Evolutionary conservation across 2,797 vertebrate species (phyloP), one percentile per base, ranked within the genome.

Genomic region (Echeneis naucrates): DNA sequence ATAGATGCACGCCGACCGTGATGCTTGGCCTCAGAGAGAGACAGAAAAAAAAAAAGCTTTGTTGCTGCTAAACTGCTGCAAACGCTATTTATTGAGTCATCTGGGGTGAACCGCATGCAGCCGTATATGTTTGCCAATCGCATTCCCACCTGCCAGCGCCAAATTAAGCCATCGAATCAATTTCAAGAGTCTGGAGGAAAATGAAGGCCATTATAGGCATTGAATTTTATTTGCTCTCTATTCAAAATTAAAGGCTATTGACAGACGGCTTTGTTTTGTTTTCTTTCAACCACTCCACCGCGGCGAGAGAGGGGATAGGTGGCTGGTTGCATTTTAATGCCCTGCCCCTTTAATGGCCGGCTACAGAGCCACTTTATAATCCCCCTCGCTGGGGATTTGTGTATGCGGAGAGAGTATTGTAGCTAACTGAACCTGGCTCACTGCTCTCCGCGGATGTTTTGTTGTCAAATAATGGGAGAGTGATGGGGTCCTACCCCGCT

Each of bases 381-480:
- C 83, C 80, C 79, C 68, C 67, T 71, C 37, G 23, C 79, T 47
- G 79, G 79, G 86, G 88, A 72, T 87, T 88, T 89, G 88, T 87
- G 90, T 87, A 89, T 90, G 87, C 78, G 55, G 83, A 88, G 77
- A 87, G 89, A 84, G 87, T 76, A 83, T 84, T 62, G 87, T 47
- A 55, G 84, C 84, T 81, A 85, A 89, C 83, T 80, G 84, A 88
- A 90, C 81, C 87, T 75, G 82, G 83, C 88, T 88, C 78, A 16
- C 74, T 55, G 86, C 87, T 82, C 84, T 70, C 82, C 57, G 70
- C 42, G 71, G 84, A 90, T 87, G 90, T 92, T 89, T 92, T 91
- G 85, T 91, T 90, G 91, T 93, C 91, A 93, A 91, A 92, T 91
- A 89, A 92, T 84, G 81, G 88, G 76, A 88, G 91, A 91, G 88